These are phyloP conservation scores for Pimephales promelas DNA, from an alignment of 2,113 vertebrate genomes.

Conservation along the genomic window DNA sequence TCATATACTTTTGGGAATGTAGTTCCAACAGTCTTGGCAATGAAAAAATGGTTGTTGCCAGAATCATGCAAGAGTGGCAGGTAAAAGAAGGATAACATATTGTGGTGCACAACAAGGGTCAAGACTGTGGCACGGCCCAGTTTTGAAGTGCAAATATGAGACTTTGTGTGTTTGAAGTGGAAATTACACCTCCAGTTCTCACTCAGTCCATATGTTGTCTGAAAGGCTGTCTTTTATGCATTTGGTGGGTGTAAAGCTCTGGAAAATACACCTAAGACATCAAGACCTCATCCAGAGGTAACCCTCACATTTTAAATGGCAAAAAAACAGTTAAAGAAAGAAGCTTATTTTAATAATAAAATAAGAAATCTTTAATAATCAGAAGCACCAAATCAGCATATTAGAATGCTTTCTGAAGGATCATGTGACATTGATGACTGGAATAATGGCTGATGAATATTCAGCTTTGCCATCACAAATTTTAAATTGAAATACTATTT, in stretches of 20 bases:
- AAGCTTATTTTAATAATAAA: neutral
- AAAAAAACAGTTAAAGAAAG: neutral
- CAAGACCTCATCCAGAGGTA: neutral
- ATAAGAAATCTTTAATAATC: no score
- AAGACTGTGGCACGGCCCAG: neutral
- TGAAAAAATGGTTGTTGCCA: neutral
- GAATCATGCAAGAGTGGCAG: neutral
- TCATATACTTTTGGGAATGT: neutral
- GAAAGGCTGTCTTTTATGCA: neutral
- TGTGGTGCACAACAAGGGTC: neutral
- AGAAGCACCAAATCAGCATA: no score
- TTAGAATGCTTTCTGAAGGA: no score
- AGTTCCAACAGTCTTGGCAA: neutral
- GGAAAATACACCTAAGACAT: neutral
- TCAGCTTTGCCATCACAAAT: no score
- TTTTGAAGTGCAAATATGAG: constrained; percentile 46
- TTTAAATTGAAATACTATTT: no score
- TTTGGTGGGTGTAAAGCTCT: constrained; percentile 22
- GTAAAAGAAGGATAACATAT: neutral
- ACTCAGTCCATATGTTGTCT: constrained; percentile 3
- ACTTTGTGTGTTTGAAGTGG: constrained; percentile 30
- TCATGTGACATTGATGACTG: no score
- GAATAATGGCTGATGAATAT: neutral
- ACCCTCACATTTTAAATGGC: neutral
- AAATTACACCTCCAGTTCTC: constrained; percentile 24